phyloP scores from a whole-genome alignment of 2,888 invertebrate species.

The Ochropleura plecta region DNA sequence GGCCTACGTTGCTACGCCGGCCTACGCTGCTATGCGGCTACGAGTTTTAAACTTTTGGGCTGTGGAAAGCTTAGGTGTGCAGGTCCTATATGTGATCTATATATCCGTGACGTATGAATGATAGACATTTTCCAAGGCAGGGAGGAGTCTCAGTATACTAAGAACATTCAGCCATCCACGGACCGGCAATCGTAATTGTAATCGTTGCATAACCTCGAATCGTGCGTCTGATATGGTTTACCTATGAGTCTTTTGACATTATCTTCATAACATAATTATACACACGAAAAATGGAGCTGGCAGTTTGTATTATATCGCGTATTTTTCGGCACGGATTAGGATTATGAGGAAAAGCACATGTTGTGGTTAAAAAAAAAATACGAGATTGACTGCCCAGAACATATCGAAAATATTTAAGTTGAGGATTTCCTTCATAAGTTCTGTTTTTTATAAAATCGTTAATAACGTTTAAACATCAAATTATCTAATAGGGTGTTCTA shows the following conservation, averaged over 20 bases:
- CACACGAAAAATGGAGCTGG: not conserved
- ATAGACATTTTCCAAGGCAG: not conserved
- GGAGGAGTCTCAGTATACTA: not conserved
- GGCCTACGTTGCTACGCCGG: constrained; percentile 50
- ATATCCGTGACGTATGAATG: not conserved
- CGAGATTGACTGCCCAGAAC: not conserved
- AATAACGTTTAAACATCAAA: not conserved
- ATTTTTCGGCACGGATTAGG: not conserved
- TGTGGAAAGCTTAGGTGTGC: too few relatives aligned
- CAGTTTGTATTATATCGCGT: not conserved
- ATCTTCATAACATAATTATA: too few relatives aligned
- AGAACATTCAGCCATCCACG: not conserved
- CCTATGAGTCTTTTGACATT: not conserved
- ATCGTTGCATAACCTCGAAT: not conserved
- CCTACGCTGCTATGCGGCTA: constrained; percentile 51
- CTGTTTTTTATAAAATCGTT: not conserved
- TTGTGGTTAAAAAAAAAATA: not conserved
- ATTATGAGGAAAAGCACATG: not conserved
- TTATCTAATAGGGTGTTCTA: not conserved
- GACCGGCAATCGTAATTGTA: not conserved
- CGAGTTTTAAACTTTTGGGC: constrained; percentile 11
- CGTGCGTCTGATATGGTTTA: not conserved
- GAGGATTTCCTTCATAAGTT: not conserved
- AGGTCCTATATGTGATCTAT: too few relatives aligned
- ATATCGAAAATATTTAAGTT: not conserved